A percentile compares a stretch with the other conserved stretches of the same genome.
Evolutionary conservation across 2,888 invertebrate species (phyloP).

Genomic region (Hypomecis punctinalis): DNA sequence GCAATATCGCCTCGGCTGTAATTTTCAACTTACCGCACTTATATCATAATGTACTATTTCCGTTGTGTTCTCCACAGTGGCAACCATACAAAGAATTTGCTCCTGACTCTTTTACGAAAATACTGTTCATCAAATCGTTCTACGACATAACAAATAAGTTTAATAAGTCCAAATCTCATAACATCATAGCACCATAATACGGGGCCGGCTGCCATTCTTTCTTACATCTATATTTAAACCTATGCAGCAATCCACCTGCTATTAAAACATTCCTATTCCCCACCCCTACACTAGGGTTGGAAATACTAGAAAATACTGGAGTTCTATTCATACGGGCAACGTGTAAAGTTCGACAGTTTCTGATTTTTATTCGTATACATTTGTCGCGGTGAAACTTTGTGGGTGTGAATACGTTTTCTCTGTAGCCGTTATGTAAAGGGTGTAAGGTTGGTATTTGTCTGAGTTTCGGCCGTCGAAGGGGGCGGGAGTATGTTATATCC

Average conservation of each 20-base stretch:
- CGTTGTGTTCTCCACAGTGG: too few species aligned
- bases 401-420: conserved; percentile 67
- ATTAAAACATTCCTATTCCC: conserved; percentile 53
- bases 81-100: too few species aligned
- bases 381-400: conserved; percentile 57
- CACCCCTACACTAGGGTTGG: conserved; percentile 4
- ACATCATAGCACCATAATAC: conserved; percentile 71
- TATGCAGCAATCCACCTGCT: conserved; percentile 71
- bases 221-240: conserved; percentile 75
- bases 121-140: too few species aligned
- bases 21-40: too few species aligned
- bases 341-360: conserved; percentile 64
- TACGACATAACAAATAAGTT: too few species aligned
- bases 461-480: conserved; percentile 61
- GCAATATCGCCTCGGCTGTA: too few species aligned
- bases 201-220: conserved; percentile 64
- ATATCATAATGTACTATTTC: too few species aligned
- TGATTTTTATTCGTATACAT: conserved; percentile 67
- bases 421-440: conserved; percentile 49
- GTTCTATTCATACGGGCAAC: conserved; percentile 33
- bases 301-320: conserved; percentile 19
- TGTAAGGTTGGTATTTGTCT: conserved; percentile 53
- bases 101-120: too few species aligned
- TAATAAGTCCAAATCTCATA: conserved; percentile 51
- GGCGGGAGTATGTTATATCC: conserved; percentile 58